A percentile compares a stretch with the other conserved stretches of the same genome.
These are phyloP conservation scores for Cepaea nemoralis DNA, from an alignment of 1,140 invertebrate genomes.

Conservation along the genomic window DNA sequence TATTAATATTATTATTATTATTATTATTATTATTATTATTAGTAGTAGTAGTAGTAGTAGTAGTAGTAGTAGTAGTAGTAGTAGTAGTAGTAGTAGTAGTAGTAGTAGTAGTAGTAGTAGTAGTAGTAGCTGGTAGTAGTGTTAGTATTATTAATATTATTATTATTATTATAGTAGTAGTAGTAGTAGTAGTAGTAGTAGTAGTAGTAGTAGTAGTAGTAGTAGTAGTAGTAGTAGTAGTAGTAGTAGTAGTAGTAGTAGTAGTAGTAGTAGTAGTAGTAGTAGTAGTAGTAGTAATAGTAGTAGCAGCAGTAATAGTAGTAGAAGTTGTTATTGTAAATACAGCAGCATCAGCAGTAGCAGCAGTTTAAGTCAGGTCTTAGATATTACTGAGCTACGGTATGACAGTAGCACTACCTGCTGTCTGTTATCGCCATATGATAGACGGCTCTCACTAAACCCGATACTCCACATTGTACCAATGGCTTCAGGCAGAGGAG, in stretches of 20 bases:
- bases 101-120: background rate
- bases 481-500: no score
- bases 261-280: constrained; percentile 19
- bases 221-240: background rate
- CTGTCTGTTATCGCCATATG: no score
- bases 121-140: background rate
- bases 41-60: background rate
- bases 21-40: no score
- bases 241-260: background rate
- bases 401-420: no score
- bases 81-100: background rate
- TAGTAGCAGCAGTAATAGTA: background rate
- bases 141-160: no score
- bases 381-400: no score
- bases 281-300: background rate
- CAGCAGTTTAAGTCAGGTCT: constrained; percentile 1
- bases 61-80: background rate
- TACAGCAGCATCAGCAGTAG: background rate
- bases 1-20: background rate
- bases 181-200: constrained; percentile 1
- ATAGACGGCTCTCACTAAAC: no score
- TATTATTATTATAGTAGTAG: no score
- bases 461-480: no score
- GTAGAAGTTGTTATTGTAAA: background rate
- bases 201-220: background rate